Percentiles rank a stretch among this genome's conserved stretches.
Conservation (phyloP, 2,797 vertebrate genomes). For the Tenualosa thibaudeaui region DNA sequence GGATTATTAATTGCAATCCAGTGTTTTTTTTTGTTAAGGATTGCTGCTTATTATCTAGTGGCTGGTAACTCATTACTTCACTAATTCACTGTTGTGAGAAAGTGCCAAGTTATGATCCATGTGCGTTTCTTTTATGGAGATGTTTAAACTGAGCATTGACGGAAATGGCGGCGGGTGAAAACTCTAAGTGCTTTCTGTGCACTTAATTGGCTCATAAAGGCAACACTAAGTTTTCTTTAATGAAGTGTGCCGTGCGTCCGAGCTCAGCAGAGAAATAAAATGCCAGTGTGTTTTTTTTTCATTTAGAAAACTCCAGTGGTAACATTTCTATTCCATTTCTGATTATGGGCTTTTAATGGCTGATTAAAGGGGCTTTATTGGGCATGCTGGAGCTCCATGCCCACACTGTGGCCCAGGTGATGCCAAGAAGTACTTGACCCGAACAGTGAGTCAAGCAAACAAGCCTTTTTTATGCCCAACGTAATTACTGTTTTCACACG, state of each 20-base stretch:
- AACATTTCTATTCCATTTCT: conserved; percentile 57
- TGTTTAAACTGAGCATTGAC: conserved; percentile 37
- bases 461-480: conserved; percentile 58
- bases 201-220: conserved; percentile 64
- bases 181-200: conserved; percentile 46
- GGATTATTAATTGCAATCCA: neutral
- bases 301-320: conserved; percentile 45
- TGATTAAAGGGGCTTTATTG: conserved; percentile 52
- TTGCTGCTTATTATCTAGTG: conserved; percentile 32
- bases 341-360: conserved; percentile 63
- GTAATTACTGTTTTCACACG: conserved; percentile 61
- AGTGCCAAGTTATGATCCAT: conserved; percentile 33
- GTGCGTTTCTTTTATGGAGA: conserved; percentile 31
- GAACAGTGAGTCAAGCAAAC: conserved; percentile 64
- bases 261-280: conserved; percentile 52
- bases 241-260: conserved; percentile 54
- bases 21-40: neutral
- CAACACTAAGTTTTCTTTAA: conserved; percentile 51
- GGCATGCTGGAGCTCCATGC: neutral
- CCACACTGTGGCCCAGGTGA: conserved; percentile 49
- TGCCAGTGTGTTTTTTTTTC: conserved; percentile 34
- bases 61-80: conserved; percentile 39
- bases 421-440: conserved; percentile 62
- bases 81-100: conserved; percentile 34
- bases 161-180: conserved; percentile 27